Base-by-base conservation (phyloP, 2,797 vertebrate species). In the Cossypha dichroa region DNA sequence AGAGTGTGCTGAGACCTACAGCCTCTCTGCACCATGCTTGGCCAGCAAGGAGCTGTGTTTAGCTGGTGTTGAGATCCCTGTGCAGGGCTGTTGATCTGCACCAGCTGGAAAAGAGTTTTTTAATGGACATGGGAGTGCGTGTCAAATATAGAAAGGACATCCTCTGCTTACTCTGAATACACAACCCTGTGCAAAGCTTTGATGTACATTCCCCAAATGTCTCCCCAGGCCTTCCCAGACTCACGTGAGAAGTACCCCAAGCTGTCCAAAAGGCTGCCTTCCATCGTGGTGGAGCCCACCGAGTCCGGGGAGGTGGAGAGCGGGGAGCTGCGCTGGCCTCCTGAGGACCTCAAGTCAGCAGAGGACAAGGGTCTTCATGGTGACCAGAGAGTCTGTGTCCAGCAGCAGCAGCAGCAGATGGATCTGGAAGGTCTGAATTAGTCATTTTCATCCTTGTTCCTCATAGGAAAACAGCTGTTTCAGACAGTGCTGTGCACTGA, bases 321-420 rank as follows among this genome's bases (percentile, higher is more conserved):
- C 0, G 99, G 99, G 29, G 99, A 99, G 98, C 98, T 99, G 11
- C 98, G 99, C 80, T 99, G 99, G 99, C 99, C 99, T 11, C 99
- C 99, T 2, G 98, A 99, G 49, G 98, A 99, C 79, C 96, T 98
- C 36, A 97, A 97, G 88, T 97, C 98, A 16, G 92, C 97, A 0
- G 98, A 99, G 22, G 98, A 98, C 45, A 98, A 98, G 58, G 91
- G 94, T 69, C 94, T 89, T 36, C 96, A 95, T 5, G 92, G 96
- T 70, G 97, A 97, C 70, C 97, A 97, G 88, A 97, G 97, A 87
- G 97, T 77, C 73, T 94, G 90, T 63, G 75, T 85, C 84, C 97
- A 96, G 87, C 95, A 97, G 31, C 79, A 86, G n/a, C 77, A 43
- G 43, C 45, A 46, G 45, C 45, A 46, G 45, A 95, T 97, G 96